Percentiles rank a stretch among this genome's conserved stretches.
These are phyloP conservation scores for Aptenodytes patagonicus DNA, from an alignment of 2,113 vertebrate species.

Conservation along the genomic window DNA sequence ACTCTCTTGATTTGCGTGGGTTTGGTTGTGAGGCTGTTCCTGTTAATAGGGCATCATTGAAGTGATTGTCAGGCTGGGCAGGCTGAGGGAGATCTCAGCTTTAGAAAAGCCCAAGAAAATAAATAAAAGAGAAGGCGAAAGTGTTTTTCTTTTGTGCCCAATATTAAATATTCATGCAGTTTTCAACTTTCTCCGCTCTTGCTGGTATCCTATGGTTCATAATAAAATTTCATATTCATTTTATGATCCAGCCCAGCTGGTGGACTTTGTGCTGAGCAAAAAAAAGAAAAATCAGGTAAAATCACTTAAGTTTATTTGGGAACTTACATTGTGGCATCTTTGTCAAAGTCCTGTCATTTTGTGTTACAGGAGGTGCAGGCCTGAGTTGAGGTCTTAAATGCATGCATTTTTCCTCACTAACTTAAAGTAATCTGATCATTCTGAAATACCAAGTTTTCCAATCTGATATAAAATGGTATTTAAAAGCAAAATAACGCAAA, in stretches of 20 bases:
- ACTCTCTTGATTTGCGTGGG: background rate
- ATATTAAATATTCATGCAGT: background rate
- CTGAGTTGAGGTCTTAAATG: background rate
- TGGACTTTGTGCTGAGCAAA: background rate
- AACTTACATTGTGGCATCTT: background rate
- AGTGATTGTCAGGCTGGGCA: background rate
- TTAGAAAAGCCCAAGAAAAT: background rate
- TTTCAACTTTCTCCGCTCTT: background rate
- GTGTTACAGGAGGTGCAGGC: background rate
- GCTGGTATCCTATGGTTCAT: background rate
- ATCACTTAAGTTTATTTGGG: background rate
- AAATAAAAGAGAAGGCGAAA: background rate
- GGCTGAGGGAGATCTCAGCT: background rate
- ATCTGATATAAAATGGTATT: background rate
- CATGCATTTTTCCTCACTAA: background rate
- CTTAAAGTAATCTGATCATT: background rate
- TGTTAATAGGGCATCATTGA: background rate
- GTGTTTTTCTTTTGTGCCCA: background rate
- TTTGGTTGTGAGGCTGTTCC: background rate
- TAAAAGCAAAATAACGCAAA: background rate
- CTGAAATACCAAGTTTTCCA: background rate
- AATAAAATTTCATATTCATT: background rate
- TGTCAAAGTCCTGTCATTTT: background rate
- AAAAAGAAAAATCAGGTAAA: background rate
- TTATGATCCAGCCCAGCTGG: background rate